Conservation (phyloP, 1,140 invertebrate genomes). For the Pogonomyrmex barbatus region DNA sequence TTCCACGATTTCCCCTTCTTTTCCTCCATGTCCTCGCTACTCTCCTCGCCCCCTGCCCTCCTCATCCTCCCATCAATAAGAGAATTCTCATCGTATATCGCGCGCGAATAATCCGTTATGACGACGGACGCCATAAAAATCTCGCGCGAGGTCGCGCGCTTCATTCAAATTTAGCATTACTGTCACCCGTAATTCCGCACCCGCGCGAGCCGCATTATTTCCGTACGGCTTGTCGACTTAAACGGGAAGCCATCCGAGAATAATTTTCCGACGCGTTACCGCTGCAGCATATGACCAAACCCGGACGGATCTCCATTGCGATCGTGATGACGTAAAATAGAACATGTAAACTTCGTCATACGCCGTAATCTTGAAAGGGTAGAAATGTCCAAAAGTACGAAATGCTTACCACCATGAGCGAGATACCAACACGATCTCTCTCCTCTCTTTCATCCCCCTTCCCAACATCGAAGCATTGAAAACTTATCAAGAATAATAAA, state of each 20-base stretch:
- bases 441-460: too few species aligned
- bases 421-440: background rate
- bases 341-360: background rate
- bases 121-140: constrained; percentile 52
- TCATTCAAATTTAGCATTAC: constrained; percentile 55
- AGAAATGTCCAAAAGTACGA: background rate
- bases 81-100: constrained; percentile 47
- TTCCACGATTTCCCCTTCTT: constrained; percentile 16
- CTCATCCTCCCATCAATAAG: constrained; percentile 35
- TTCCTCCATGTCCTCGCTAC: constrained; percentile 22
- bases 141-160: constrained; percentile 23
- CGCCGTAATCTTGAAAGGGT: background rate
- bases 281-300: constrained; percentile 12
- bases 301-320: background rate
- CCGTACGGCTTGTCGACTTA: constrained; percentile 42
- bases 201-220: constrained; percentile 33
- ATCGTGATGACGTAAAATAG: background rate
- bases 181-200: constrained; percentile 18
- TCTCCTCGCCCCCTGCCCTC: background rate
- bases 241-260: constrained; percentile 48
- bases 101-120: constrained; percentile 49
- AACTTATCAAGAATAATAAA: background rate
- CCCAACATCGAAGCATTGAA: background rate
- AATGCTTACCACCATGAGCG: background rate
- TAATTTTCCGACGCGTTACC: constrained; percentile 47